Conservation (phyloP, 2,888 invertebrate species). For the Dinocampus coccinellae region DNA sequence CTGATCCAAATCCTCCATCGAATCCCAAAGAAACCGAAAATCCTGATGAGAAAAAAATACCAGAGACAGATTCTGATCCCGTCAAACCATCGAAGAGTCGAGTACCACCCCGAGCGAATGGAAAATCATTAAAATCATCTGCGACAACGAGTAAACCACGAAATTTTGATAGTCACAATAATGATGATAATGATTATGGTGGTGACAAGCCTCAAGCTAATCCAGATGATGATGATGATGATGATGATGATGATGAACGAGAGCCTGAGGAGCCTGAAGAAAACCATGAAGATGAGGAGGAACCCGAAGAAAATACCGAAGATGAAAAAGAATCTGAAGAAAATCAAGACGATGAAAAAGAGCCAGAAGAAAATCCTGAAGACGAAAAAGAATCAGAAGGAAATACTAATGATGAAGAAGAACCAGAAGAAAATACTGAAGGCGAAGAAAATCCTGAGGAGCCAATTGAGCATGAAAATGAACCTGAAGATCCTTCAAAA, state of each 20-base stretch:
- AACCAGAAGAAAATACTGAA: constrained; percentile 12
- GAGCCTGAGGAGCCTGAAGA: constrained; percentile 20
- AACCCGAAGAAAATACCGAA: constrained; percentile 27
- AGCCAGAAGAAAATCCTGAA: constrained; percentile 19
- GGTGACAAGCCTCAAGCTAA: too few relatives aligned
- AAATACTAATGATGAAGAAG: neutral
- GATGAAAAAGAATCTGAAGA: constrained; percentile 17
- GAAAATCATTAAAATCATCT: neutral
- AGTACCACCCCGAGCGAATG: constrained; percentile 4
- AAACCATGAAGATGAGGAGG: constrained; percentile 19
- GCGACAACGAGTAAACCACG: neutral
- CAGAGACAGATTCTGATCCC: too few relatives aligned
- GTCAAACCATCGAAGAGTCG: too few relatives aligned
- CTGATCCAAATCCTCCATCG: constrained; percentile 16
- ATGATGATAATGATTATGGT: too few relatives aligned
- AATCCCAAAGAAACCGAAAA: constrained; percentile 20
- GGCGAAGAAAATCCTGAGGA: constrained; percentile 15
- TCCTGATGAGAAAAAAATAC: constrained; percentile 18
- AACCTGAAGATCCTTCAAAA: neutral
- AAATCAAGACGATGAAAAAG: constrained; percentile 9
- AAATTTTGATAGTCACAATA: constrained; percentile 30
- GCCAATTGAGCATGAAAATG: neutral
- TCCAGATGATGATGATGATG: constrained; percentile 27
- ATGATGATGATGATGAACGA: constrained; percentile 19
- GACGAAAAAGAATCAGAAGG: constrained; percentile 15